Evolutionary conservation across 2,888 invertebrate genomes (phyloP), one percentile per base, ranked within the genome.

Genomic region (Actias luna): DNA sequence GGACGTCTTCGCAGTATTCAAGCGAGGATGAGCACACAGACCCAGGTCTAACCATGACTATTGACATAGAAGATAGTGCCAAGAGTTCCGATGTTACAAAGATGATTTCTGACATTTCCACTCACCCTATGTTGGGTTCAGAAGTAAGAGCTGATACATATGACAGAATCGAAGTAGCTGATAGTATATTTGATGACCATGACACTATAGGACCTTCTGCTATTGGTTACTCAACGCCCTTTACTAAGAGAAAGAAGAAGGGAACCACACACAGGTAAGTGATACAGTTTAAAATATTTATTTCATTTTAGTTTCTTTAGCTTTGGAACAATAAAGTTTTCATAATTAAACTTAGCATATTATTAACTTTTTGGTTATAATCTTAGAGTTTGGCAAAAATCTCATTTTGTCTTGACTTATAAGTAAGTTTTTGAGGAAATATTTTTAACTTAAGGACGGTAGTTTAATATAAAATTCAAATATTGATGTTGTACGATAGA

Each of bases 11-110:
- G 0, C 78, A 82, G 27, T 87, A 83, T 55, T 87, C 89, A 0
- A 91, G 90, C 68, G 91, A 90, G 67, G 90, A 92, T 66, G 90
- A 88, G 33, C 73, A 77, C 0, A 67, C 74, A 0, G 83, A 86
- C 31, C 70, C 73, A 58, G 91, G 92, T 1, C 65, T 92, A 0
- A 75, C 84, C 0, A 89, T 92, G 89, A 88, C 87, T 0, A 92
- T 92, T 66, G 89, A 89, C 62, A 83, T 88, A 0, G 88, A 85
- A 31, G 81, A 79, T 3, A 84, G 78, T 67, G 80, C 84, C 0
- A 87, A 81, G 63, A 75, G 75, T 42, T 82, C 82, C 1, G 84
- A 84, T 27, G 66, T 71, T 0, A 75, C 79, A 0, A 83, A 83
- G 22, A 73, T 79, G 1, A 64, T 82, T 10, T 90, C 89, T 0